Percentiles rank a stretch among this genome's conserved stretches.
Conservation (phyloP, 2,888 invertebrate species). For the Stegana nigrithorax region DNA sequence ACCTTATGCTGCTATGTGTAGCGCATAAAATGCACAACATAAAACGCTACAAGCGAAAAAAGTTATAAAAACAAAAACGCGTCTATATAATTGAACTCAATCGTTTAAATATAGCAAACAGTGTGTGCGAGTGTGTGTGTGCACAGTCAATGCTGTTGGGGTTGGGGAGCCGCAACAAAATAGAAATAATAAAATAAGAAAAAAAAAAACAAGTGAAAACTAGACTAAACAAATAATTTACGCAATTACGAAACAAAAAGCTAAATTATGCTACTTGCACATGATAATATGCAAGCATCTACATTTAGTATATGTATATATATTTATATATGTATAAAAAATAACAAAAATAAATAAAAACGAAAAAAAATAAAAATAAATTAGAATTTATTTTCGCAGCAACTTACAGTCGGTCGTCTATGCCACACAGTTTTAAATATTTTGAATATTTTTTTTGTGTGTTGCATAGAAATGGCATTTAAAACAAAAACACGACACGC, state of each 20-base stretch:
- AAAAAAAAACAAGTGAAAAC: constrained; percentile 45
- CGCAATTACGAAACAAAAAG: constrained; percentile 49
- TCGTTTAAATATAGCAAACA: too few species aligned
- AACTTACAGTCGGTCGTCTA: neutral
- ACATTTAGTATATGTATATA: too few species aligned
- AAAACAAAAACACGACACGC: neutral
- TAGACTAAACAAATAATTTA: constrained; percentile 53
- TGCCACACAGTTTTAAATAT: too few species aligned
- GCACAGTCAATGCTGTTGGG: neutral
- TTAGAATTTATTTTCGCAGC: neutral
- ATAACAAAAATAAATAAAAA: neutral
- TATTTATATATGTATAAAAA: neutral
- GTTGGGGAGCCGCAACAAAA: neutral
- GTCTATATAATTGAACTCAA: too few species aligned
- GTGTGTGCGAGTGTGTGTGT: too few species aligned
- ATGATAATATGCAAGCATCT: too few species aligned
- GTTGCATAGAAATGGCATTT: neutral
- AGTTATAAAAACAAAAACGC: neutral
- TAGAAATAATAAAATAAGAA: neutral
- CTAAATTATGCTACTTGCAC: too few species aligned
- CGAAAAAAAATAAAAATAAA: too few species aligned
- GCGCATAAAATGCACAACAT: too few species aligned
- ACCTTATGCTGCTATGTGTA: too few species aligned
- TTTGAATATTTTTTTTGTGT: too few species aligned
- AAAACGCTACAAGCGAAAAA: neutral